Evolutionary conservation across 1,140 invertebrate species (phyloP).

Genomic region (Drosophila eugracilis): DNA sequence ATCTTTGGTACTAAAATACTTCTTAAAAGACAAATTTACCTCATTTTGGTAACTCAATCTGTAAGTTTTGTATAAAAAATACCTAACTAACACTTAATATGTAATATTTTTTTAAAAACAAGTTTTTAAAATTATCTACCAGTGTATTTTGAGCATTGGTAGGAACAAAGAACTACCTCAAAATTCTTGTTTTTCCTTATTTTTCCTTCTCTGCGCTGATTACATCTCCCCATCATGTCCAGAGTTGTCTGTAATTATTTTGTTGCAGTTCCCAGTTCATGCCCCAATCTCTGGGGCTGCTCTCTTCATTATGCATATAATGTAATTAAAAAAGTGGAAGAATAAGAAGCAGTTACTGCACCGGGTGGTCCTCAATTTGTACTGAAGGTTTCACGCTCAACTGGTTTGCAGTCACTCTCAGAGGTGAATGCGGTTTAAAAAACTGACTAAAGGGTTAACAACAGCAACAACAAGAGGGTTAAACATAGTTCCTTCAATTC

Average conservation of each 20-base stretch:
- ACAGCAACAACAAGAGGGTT: too few relatives aligned
- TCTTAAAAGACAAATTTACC: too few relatives aligned
- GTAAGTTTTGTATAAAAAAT: too few relatives aligned
- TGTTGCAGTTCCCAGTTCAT: conserved; percentile 40
- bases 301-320: conserved; percentile 75
- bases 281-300: conserved; percentile 46
- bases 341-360: conserved; percentile 31
- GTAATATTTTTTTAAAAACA: neutral
- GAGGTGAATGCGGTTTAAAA: conserved; percentile 4
- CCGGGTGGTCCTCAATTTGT: conserved; percentile 40
- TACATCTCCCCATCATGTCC: conserved; percentile 62
- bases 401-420: conserved; percentile 30
- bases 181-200: conserved; percentile 5
- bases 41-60: too few relatives aligned
- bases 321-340: conserved; percentile 72
- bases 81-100: too few relatives aligned
- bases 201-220: conserved; percentile 55
- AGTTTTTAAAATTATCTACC: neutral
- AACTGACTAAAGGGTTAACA: too few relatives aligned
- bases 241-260: conserved; percentile 75
- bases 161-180: conserved; percentile 10
- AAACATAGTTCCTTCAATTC: conserved; percentile 1
- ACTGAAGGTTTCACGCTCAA: conserved; percentile 38
- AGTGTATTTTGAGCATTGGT: neutral
- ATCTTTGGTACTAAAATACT: too few relatives aligned